phyloP scores from a whole-genome alignment of 2,797 vertebrate genomes.

The Pteronotus mesoamericanus region DNA sequence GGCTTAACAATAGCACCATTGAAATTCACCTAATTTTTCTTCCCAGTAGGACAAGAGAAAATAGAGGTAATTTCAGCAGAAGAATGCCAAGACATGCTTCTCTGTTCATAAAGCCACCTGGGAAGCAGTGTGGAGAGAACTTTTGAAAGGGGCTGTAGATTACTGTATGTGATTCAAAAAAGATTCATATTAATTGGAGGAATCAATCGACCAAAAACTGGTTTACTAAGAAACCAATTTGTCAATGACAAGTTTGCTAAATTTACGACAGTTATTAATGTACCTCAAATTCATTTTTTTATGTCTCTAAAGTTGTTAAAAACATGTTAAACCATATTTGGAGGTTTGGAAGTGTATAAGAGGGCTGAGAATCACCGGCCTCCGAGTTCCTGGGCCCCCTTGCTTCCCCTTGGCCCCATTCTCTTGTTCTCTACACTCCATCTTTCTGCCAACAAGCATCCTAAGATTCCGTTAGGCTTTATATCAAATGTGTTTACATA shows the following conservation, averaged over 20 bases:
- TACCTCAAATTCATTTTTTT: neutral
- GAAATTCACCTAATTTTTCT: too few relatives aligned
- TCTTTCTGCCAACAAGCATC: too few relatives aligned
- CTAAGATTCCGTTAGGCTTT: too few relatives aligned
- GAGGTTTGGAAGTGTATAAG: neutral
- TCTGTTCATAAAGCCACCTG: neutral
- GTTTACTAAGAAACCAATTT: neutral
- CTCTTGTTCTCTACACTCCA: neutral
- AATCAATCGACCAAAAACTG: neutral
- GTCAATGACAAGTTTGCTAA: neutral
- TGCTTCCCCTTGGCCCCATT: too few relatives aligned
- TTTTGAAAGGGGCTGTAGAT: neutral
- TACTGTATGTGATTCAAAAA: neutral
- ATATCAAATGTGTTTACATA: too few relatives aligned
- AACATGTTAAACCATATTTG: neutral
- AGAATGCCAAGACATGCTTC: neutral
- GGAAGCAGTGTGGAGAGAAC: neutral
- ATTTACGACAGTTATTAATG: neutral
- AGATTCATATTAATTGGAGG: neutral
- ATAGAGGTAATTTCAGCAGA: neutral
- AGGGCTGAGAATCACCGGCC: neutral
- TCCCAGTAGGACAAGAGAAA: too few relatives aligned
- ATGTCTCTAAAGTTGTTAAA: neutral
- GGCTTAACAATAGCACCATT: too few relatives aligned
- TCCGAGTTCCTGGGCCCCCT: neutral